Conservation (phyloP, 1,140 invertebrate genomes). For the Bombus waltoni region DNA sequence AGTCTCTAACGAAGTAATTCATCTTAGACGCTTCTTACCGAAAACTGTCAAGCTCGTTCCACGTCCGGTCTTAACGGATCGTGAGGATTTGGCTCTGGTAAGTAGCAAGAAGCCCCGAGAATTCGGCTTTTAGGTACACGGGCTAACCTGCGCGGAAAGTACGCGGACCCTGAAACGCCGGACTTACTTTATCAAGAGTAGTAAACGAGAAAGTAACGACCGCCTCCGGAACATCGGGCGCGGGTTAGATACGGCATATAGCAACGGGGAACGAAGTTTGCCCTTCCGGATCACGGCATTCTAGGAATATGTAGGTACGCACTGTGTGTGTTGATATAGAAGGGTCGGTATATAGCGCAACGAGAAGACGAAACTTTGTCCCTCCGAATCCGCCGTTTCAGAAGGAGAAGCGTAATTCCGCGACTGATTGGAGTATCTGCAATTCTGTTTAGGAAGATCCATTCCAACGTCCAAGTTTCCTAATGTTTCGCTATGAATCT, state of each 20-base stretch:
- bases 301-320: not conserved
- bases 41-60: constrained; percentile 49
- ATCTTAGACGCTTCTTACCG: constrained; percentile 49
- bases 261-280: constrained; percentile 56
- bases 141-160: constrained; percentile 37
- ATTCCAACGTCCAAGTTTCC: constrained; percentile 24
- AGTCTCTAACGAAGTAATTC: constrained; percentile 52
- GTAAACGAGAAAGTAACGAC: constrained; percentile 37
- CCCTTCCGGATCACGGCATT: constrained; percentile 50
- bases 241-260: constrained; percentile 45
- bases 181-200: constrained; percentile 56
- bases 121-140: constrained; percentile 54
- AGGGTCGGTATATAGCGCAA: not conserved
- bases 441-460: constrained; percentile 40
- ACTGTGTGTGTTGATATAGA: constrained; percentile 14
- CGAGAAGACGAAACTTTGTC: constrained; percentile 34
- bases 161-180: constrained; percentile 29
- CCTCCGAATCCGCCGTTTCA: not conserved
- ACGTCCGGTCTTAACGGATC: constrained; percentile 54
- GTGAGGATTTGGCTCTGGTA: constrained; percentile 45
- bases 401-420: constrained; percentile 21
- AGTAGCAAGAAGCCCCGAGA: constrained; percentile 54
- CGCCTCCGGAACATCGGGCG: constrained; percentile 36
- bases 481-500: constrained; percentile 28
- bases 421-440: constrained; percentile 32